Conservation (phyloP, 2,113 vertebrate species). For the Corythoichthys intestinalis region DNA sequence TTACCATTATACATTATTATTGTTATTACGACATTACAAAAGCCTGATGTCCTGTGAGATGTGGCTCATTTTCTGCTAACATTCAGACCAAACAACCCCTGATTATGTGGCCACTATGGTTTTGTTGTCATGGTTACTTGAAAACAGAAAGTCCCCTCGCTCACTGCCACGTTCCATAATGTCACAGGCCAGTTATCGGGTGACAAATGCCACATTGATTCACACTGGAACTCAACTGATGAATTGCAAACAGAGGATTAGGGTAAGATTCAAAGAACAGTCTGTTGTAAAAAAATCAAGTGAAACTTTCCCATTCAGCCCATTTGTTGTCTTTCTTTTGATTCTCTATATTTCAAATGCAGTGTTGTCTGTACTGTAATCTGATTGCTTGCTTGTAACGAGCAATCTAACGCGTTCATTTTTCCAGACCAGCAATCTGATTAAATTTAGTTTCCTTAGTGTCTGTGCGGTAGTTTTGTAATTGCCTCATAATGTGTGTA, state of each 20-base stretch:
- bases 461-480: too few relatives aligned
- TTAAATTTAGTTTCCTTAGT: too few relatives aligned
- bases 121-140: conserved; percentile 5
- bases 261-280: background rate
- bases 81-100: background rate
- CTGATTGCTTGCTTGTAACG: too few relatives aligned
- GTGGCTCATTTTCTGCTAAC: background rate
- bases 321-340: background rate
- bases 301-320: background rate
- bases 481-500: too few relatives aligned
- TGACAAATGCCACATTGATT: background rate
- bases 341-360: background rate
- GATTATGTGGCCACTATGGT: background rate
- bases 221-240: background rate
- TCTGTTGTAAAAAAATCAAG: background rate
- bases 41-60: background rate
- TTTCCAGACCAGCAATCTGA: too few relatives aligned
- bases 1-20: too few relatives aligned
- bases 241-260: background rate
- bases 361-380: too few relatives aligned
- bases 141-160: background rate
- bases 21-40: too few relatives aligned
- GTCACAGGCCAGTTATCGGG: background rate
- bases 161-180: background rate
- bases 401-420: too few relatives aligned